These are phyloP conservation scores for Lacerta viridis DNA, from an alignment of 2,797 vertebrate species.

Conservation along the genomic window DNA sequence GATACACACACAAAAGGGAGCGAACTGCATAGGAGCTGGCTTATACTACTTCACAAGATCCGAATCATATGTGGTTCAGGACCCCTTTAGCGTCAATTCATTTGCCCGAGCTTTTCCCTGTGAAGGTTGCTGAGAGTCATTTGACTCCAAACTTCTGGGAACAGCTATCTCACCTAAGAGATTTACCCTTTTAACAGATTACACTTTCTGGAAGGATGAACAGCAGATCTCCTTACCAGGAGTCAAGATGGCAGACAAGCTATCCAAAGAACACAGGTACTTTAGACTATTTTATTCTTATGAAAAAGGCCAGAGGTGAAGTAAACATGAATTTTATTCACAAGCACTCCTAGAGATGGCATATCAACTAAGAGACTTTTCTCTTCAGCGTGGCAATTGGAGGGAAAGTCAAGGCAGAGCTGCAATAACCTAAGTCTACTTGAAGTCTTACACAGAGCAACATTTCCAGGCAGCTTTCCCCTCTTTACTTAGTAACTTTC, in stretches of 20 bases:
- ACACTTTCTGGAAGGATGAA: not conserved
- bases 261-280: not conserved
- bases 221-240: not conserved
- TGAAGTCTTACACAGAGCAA: not conserved
- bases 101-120: not conserved
- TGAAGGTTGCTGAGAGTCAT: no score
- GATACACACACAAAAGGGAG: not conserved
- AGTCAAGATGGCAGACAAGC: not conserved
- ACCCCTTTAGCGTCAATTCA: no score
- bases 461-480: constrained; percentile 49
- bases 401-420: not conserved
- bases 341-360: not conserved
- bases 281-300: not conserved
- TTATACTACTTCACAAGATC: not conserved
- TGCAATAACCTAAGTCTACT: not conserved
- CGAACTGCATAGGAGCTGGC: not conserved
- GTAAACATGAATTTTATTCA: not conserved
- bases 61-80: not conserved
- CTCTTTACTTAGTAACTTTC: constrained; percentile 28
- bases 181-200: not conserved
- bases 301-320: not conserved
- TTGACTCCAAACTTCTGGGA: not conserved
- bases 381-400: not conserved
- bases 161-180: not conserved
- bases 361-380: not conserved